Percentiles rank a stretch among this genome's conserved stretches.
phyloP scores from a whole-genome alignment of 2,888 invertebrate genomes.

The Crioceris asparagi region DNA sequence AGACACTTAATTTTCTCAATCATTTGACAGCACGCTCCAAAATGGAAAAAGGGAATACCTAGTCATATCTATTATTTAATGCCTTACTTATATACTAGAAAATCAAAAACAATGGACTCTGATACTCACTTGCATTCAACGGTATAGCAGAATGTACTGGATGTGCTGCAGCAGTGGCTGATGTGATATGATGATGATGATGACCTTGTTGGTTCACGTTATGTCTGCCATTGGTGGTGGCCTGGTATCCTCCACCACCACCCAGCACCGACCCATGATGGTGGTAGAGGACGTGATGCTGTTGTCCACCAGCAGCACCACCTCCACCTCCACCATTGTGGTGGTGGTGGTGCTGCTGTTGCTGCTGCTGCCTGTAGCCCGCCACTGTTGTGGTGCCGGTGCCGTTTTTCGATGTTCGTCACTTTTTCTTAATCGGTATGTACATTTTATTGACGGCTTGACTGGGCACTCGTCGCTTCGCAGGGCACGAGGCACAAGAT shows the following conservation, averaged over 20 bases:
- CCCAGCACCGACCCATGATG: slow-evolving; percentile 19
- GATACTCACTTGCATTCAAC: slow-evolving; percentile 37
- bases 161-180: slow-evolving; percentile 20
- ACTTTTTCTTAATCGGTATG: slow-evolving; percentile 18
- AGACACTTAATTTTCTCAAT: too few species aligned
- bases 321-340: slow-evolving; percentile 34
- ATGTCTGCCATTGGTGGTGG: too few species aligned
- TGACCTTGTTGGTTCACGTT: slow-evolving; percentile 30
- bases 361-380: slow-evolving; percentile 33
- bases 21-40: too few species aligned
- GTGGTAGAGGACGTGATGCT: slow-evolving; percentile 38
- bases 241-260: slow-evolving; percentile 33
- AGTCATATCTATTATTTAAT: too few species aligned
- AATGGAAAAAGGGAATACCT: too few species aligned
- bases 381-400: slow-evolving; percentile 38
- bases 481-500: slow-evolving; percentile 4
- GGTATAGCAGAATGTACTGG: slow-evolving; percentile 32
- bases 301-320: too few species aligned
- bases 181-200: slow-evolving; percentile 23
- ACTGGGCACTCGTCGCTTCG: neutral
- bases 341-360: slow-evolving; percentile 14
- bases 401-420: slow-evolving; percentile 25
- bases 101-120: too few species aligned
- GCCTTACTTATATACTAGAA: too few species aligned
- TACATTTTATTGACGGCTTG: slow-evolving; percentile 13